phyloP scores from a whole-genome alignment of 2,888 invertebrate species.

The Oligia latruncula region DNA sequence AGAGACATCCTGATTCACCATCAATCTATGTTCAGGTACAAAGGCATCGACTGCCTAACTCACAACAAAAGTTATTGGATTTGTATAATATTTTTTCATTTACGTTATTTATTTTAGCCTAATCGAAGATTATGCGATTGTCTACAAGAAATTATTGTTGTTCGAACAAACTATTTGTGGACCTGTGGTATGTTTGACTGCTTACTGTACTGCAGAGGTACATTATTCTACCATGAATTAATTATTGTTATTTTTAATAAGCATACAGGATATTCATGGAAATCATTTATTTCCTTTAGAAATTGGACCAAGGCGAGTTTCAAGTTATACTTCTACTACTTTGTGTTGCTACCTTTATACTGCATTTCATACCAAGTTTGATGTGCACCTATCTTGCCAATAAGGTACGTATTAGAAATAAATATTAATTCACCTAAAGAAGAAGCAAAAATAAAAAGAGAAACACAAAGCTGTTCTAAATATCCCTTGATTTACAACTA shows the following conservation, averaged over 20 bases:
- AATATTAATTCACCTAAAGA: neutral
- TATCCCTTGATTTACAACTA: neutral
- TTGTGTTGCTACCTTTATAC: constrained; percentile 7
- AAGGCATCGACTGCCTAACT: too few species aligned
- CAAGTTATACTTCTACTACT: constrained; percentile 49
- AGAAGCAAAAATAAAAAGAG: too few species aligned
- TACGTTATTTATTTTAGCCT: constrained; percentile 65
- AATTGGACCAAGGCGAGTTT: constrained; percentile 57
- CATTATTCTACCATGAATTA: neutral
- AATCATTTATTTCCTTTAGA: constrained; percentile 34
- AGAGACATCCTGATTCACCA: constrained; percentile 75
- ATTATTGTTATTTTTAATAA: neutral
- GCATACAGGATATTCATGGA: neutral
- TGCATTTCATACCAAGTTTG: constrained; percentile 58
- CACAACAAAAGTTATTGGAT: neutral
- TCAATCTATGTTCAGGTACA: constrained; percentile 75
- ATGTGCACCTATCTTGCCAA: constrained; percentile 53
- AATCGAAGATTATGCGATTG: constrained; percentile 72
- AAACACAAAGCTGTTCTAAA: neutral
- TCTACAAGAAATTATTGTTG: constrained; percentile 78
- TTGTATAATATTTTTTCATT: neutral
- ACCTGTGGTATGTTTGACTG: constrained; percentile 77
- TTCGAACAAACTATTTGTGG: constrained; percentile 76
- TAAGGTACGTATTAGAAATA: constrained; percentile 55
- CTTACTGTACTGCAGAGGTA: constrained; percentile 71